A percentile compares a stretch with the other conserved stretches of the same genome.
Evolutionary conservation across 2,888 invertebrate species (phyloP).

Genomic region (Scotopteryx bipunctaria): DNA sequence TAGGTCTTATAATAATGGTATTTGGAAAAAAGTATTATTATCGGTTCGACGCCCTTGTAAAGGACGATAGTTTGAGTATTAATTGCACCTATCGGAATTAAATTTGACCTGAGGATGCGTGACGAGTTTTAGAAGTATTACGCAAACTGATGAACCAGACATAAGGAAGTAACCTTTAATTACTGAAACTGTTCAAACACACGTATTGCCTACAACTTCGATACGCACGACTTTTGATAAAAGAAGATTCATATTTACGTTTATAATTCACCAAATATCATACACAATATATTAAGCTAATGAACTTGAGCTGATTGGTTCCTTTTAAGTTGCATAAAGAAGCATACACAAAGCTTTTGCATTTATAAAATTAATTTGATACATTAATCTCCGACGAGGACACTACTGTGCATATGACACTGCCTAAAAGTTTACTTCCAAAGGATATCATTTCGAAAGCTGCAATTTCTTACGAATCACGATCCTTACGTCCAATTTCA

Average conservation of each 20-base stretch:
- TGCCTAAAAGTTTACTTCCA: no score
- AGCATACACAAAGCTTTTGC: no score
- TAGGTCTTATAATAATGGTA: no score
- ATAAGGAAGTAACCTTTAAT: conserved; percentile 79
- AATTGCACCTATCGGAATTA: conserved; percentile 53
- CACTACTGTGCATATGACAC: no score
- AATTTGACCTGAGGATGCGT: conserved; percentile 58
- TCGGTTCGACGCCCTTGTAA: conserved; percentile 64
- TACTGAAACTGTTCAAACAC: conserved; percentile 71
- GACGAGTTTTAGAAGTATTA: conserved; percentile 58
- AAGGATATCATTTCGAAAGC: no score
- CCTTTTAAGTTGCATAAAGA: conserved; percentile 14
- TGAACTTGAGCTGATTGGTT: conserved; percentile 17
- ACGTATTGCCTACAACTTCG: conserved; percentile 66
- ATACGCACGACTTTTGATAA: conserved; percentile 66
- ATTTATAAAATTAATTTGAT: no score
- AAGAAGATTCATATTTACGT: conserved; percentile 41
- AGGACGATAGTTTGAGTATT: conserved; percentile 63
- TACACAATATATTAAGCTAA: conserved; percentile 39
- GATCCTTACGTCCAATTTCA: no score
- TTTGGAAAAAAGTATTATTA: no score
- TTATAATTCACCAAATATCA: conserved; percentile 35
- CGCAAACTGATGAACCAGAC: conserved; percentile 61
- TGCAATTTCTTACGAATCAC: no score
- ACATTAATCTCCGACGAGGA: no score